Percentiles rank a stretch among this genome's conserved stretches.
phyloP scores from a whole-genome alignment of 2,888 invertebrate genomes.

The Asteroscopus sphinx region DNA sequence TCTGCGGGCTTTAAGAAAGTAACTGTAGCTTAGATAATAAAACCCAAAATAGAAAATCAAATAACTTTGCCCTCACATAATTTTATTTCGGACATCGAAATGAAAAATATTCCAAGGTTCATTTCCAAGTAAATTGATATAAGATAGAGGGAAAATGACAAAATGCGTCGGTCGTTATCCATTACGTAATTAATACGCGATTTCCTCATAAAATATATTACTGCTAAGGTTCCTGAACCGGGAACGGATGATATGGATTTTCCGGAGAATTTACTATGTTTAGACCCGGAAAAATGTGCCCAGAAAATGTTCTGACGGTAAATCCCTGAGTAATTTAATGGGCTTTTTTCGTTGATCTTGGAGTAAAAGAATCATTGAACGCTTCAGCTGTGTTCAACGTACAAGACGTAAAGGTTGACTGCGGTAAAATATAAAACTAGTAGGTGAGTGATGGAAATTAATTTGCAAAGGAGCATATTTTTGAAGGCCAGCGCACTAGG shows the following conservation, averaged over 20 bases:
- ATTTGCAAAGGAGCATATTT: too few species aligned
- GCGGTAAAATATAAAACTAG: background rate
- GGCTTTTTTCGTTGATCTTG: conserved; percentile 9
- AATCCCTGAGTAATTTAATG: conserved; percentile 24
- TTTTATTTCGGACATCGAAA: background rate
- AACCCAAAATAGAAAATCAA: too few species aligned
- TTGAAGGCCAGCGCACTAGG: too few species aligned
- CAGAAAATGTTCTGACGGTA: conserved; percentile 16
- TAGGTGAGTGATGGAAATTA: background rate
- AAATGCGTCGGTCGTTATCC: background rate
- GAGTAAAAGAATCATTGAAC: conserved; percentile 5
- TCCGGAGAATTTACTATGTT: conserved; percentile 9
- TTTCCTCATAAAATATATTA: conserved; percentile 11
- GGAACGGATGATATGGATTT: conserved; percentile 13
- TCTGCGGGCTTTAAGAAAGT: too few species aligned
- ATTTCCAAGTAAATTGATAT: background rate
- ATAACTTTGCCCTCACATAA: too few species aligned
- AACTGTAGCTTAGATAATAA: too few species aligned
- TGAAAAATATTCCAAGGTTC: background rate
- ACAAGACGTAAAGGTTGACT: background rate
- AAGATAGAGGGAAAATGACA: background rate
- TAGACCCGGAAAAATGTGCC: conserved; percentile 11
- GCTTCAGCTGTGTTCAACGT: conserved; percentile 2
- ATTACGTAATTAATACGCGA: conserved; percentile 6
- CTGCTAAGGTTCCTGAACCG: conserved; percentile 1